Conservation (phyloP, 2,797 vertebrate genomes). For the Crax fasciolata region DNA sequence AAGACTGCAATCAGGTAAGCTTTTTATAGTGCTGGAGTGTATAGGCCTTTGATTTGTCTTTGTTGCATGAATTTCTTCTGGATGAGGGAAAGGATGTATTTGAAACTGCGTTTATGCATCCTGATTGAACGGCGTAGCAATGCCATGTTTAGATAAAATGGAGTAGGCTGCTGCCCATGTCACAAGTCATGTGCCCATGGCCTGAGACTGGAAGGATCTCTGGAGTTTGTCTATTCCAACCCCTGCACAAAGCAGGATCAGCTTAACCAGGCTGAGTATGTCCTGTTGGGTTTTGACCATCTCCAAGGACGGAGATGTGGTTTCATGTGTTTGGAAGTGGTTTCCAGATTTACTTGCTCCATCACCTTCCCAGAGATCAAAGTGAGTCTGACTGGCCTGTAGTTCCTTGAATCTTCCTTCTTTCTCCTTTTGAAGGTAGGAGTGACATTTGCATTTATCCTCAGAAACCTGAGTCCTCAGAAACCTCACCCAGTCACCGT, state of each 20-base stretch:
- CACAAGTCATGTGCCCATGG: neutral
- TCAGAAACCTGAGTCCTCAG: neutral
- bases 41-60: neutral
- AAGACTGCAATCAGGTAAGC: slow-evolving; percentile 82
- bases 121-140: neutral
- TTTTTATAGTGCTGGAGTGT: neutral
- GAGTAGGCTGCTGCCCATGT: neutral
- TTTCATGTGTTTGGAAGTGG: neutral
- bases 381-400: neutral
- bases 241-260: neutral
- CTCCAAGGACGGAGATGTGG: neutral
- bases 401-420: neutral
- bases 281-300: neutral
- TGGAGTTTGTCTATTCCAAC: neutral
- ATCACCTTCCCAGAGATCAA: neutral
- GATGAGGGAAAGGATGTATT: neutral
- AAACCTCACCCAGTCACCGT: neutral
- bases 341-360: neutral
- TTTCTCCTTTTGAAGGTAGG: neutral
- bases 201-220: neutral
- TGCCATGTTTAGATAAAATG: neutral
- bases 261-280: neutral
- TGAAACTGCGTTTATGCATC: neutral
- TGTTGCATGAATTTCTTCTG: neutral
- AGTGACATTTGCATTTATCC: neutral